Conservation (phyloP, 2,888 invertebrate species). For the Hydriomena furcata region DNA sequence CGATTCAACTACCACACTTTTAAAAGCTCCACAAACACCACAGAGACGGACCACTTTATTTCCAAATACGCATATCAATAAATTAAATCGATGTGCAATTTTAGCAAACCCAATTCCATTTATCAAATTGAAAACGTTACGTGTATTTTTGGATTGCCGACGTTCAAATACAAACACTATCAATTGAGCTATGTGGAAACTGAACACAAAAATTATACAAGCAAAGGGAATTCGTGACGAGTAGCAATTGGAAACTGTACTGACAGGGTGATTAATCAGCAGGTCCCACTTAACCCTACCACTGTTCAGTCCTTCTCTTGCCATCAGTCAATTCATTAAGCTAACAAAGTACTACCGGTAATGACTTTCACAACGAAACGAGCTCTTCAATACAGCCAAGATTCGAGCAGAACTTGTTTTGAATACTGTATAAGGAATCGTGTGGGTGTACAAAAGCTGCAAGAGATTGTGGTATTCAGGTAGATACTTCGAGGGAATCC, state of each 20-base stretch:
- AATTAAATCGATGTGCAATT: conserved; percentile 38
- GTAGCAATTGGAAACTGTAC: conserved; percentile 77
- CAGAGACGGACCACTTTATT: conserved; percentile 27
- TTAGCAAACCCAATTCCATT: conserved; percentile 41
- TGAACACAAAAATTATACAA: conserved; percentile 56
- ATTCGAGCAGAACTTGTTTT: conserved; percentile 50
- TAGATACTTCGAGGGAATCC: conserved; percentile 2
- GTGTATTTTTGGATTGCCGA: conserved; percentile 38
- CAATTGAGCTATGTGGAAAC: conserved; percentile 40
- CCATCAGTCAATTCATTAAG: conserved; percentile 83
- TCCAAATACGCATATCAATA: conserved; percentile 24
- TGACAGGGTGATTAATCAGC: conserved; percentile 82
- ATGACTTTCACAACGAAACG: conserved; percentile 73
- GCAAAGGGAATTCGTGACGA: conserved; percentile 71
- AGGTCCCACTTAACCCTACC: conserved; percentile 80
- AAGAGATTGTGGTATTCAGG: conserved; percentile 4
- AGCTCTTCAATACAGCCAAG: conserved; percentile 59
- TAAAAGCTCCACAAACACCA: conserved; percentile 7
- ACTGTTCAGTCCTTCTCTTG: conserved; percentile 74
- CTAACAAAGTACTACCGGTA: conserved; percentile 80
- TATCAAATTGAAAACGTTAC: conserved; percentile 46
- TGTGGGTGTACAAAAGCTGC: conserved; percentile 6
- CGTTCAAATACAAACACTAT: conserved; percentile 38
- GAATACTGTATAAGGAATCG: conserved; percentile 29
- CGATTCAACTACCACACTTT: conserved; percentile 34